These are phyloP conservation scores for Nesometra sesokonis DNA, from an alignment of 35 echinoderm and acorn worm genomes.

Conservation along the genomic window DNA sequence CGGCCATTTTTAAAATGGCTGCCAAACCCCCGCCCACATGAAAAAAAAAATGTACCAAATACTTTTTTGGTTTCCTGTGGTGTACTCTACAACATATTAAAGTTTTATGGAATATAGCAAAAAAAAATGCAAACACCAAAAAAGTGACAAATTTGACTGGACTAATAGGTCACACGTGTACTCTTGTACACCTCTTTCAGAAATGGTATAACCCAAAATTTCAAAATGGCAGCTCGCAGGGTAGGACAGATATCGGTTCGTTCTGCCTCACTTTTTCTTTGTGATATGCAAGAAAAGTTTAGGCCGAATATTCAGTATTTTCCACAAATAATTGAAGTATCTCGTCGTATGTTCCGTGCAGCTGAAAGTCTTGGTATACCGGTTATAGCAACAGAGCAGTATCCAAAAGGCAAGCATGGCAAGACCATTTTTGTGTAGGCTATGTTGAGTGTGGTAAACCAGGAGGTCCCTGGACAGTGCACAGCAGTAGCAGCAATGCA, in stretches of 20 bases:
- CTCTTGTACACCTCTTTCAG: too few species aligned
- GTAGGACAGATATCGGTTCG: conserved; percentile 45
- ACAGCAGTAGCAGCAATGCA: background rate
- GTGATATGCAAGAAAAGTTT: conserved; percentile 99
- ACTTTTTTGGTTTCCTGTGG: too few species aligned
- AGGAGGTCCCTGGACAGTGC: background rate
- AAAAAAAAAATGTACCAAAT: too few species aligned
- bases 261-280: conserved; percentile 80
- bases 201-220: background rate
- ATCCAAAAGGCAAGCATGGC: conserved; percentile 72
- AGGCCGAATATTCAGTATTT: conserved; percentile 71
- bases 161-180: too few species aligned
- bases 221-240: conserved; percentile 37
- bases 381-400: conserved; percentile 83
- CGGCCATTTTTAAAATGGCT: too few species aligned
- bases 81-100: too few species aligned
- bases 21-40: too few species aligned
- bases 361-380: conserved; percentile 76
- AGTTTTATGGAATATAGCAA: too few species aligned
- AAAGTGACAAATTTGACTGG: too few species aligned
- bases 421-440: background rate
- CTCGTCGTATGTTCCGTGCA: conserved; percentile 59
- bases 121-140: too few species aligned
- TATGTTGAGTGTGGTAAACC: too few species aligned
- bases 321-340: conserved; percentile 91